Conservation (phyloP, 2,113 vertebrate genomes). For the Melierax canorus region DNA sequence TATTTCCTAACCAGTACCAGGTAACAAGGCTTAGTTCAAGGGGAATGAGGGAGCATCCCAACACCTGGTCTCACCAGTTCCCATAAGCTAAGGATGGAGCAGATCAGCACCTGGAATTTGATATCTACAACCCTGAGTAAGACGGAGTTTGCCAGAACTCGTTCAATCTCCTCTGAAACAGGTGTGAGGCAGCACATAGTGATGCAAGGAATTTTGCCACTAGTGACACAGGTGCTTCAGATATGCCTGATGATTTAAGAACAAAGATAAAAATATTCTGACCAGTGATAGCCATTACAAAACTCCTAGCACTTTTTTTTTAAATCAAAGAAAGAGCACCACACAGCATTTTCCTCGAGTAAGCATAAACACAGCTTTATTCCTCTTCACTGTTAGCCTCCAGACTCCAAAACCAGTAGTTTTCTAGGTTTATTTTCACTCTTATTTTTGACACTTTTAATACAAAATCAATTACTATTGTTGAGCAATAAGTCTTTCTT, state of each 20-base stretch:
- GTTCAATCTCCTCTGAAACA: rapidly evolving
- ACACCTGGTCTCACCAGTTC: rapidly evolving
- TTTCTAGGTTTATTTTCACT: neutral
- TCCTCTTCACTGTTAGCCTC: neutral
- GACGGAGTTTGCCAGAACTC: neutral
- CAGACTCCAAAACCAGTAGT: neutral
- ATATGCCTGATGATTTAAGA: rapidly evolving
- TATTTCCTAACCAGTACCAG: rapidly evolving
- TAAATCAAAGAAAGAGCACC: neutral
- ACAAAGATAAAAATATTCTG: neutral
- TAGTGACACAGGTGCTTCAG: neutral
- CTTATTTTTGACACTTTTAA: neutral
- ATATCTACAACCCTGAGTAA: rapidly evolving
- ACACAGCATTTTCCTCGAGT: neutral
- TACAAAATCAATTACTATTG: neutral
- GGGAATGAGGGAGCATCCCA: rapidly evolving
- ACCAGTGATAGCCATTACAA: rapidly evolving
- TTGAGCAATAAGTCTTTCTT: neutral
- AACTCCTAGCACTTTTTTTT: neutral
- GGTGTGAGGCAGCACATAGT: rapidly evolving
- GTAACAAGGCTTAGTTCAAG: rapidly evolving
- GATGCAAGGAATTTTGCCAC: neutral
- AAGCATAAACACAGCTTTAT: neutral
- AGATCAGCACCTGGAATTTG: neutral
- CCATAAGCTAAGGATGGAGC: neutral